phyloP scores from a whole-genome alignment of 1,140 invertebrate genomes.

The Cylas formicarius region DNA sequence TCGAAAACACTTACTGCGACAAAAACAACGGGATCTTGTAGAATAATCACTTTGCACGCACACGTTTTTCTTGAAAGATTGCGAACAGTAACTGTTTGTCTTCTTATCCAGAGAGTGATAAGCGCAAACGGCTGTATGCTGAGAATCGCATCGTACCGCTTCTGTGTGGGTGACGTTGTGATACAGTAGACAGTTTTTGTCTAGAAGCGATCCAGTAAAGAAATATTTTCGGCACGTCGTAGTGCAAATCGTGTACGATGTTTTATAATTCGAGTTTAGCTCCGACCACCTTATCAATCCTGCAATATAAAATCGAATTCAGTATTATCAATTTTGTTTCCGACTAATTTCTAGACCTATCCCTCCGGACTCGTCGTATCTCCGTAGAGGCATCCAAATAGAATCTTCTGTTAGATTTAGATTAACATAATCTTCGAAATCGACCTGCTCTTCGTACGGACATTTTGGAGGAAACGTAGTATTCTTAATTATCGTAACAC shows the following conservation, averaged over 20 bases:
- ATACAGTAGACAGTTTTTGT: conserved; percentile 18
- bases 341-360: conserved; percentile 16
- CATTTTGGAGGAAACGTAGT: conserved; percentile 20
- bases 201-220: conserved; percentile 7
- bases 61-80: not conserved
- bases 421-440: conserved; percentile 11
- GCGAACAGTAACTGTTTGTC: conserved; percentile 13
- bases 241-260: conserved; percentile 13
- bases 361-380: conserved; percentile 6
- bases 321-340: conserved; percentile 18
- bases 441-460: conserved; percentile 13
- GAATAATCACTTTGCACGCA: conserved; percentile 18
- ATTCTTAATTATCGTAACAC: conserved; percentile 6
- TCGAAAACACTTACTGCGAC: conserved; percentile 13
- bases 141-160: conserved; percentile 15
- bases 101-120: conserved; percentile 13
- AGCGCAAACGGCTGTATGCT: conserved; percentile 17
- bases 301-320: conserved; percentile 13
- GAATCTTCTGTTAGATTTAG: conserved; percentile 1
- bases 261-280: conserved; percentile 10
- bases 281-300: conserved; percentile 16
- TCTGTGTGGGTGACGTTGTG: conserved; percentile 14
- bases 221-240: conserved; percentile 13
- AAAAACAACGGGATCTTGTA: conserved; percentile 19
- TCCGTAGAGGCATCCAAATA: conserved; percentile 22